Conservation (phyloP, 37 sponge, comb jelly and placozoan genomes). For the Hexactinellida sp. region DNA sequence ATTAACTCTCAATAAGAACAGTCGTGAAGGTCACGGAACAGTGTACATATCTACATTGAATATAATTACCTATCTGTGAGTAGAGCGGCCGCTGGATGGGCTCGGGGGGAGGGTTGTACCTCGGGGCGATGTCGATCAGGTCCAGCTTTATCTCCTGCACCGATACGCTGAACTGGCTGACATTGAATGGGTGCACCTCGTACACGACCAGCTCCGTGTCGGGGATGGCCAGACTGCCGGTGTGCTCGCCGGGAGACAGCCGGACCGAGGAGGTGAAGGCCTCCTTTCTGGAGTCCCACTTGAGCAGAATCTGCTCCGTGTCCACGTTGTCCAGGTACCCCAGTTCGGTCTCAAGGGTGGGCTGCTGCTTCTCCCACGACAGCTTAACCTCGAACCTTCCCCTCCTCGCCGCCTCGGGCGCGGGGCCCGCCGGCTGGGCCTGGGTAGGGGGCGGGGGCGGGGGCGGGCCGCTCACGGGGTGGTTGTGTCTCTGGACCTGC, state of each 20-base stretch:
- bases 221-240: not conserved
- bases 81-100: not conserved
- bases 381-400: not conserved
- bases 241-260: not conserved
- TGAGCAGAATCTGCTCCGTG: not conserved
- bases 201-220: not conserved
- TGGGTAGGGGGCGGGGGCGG: not conserved
- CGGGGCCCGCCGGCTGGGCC: not conserved
- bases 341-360: not conserved
- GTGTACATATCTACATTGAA: too few species aligned
- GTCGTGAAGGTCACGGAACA: too few species aligned
- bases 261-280: not conserved
- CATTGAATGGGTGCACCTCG: not conserved
- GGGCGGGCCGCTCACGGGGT: not conserved
- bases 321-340: not conserved
- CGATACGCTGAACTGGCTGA: not conserved
- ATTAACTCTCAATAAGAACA: too few species aligned
- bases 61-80: not conserved
- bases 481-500: not conserved
- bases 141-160: constrained; percentile 1
- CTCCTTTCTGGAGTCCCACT: not conserved
- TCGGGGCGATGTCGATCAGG: not conserved
- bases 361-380: not conserved
- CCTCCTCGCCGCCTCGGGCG: too few species aligned
- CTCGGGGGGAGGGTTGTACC: not conserved